These are phyloP conservation scores for Notodonta dromedarius DNA, from an alignment of 2,888 invertebrate species.

Conservation along the genomic window DNA sequence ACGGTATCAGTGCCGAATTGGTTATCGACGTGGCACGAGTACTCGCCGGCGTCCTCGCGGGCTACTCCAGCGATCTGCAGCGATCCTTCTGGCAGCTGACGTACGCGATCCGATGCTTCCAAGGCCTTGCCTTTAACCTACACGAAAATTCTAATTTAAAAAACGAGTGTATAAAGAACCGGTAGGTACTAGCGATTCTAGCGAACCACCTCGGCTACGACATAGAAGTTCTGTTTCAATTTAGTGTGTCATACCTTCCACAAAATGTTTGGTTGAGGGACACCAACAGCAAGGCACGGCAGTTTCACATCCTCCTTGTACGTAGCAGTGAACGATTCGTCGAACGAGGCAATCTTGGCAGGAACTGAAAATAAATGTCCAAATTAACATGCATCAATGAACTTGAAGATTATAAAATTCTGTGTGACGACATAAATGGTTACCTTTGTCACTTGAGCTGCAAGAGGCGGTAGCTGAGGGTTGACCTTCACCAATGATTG, in stretches of 20 bases:
- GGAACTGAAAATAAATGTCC: slow-evolving; percentile 86
- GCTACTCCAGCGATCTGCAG: slow-evolving; percentile 95
- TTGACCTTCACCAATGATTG: slow-evolving; percentile 97
- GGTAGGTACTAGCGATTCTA: too few relatives aligned
- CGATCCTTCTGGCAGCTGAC: slow-evolving; percentile 95
- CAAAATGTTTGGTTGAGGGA: slow-evolving; percentile 94
- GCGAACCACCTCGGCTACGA: too few relatives aligned
- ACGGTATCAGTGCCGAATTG: slow-evolving; percentile 96
- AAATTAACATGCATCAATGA: not conserved
- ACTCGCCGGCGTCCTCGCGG: slow-evolving; percentile 96
- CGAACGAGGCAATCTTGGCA: slow-evolving; percentile 97
- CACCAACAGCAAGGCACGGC: slow-evolving; percentile 96
- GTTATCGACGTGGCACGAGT: slow-evolving; percentile 96
- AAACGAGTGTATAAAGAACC: not conserved
- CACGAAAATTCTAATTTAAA: not conserved
- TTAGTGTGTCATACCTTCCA: slow-evolving; percentile 88
- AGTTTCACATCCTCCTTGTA: slow-evolving; percentile 96
- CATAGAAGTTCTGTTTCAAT: not conserved
- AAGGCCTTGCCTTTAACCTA: slow-evolving; percentile 90
- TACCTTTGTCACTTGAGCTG: slow-evolving; percentile 92
- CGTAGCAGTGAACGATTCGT: slow-evolving; percentile 95
- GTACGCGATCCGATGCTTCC: slow-evolving; percentile 91
- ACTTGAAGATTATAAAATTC: not conserved
- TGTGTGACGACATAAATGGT: slow-evolving; percentile 1
- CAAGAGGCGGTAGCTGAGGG: slow-evolving; percentile 94